phyloP scores from a whole-genome alignment of 1,140 invertebrate genomes.

The Pristionchus pacificus region DNA sequence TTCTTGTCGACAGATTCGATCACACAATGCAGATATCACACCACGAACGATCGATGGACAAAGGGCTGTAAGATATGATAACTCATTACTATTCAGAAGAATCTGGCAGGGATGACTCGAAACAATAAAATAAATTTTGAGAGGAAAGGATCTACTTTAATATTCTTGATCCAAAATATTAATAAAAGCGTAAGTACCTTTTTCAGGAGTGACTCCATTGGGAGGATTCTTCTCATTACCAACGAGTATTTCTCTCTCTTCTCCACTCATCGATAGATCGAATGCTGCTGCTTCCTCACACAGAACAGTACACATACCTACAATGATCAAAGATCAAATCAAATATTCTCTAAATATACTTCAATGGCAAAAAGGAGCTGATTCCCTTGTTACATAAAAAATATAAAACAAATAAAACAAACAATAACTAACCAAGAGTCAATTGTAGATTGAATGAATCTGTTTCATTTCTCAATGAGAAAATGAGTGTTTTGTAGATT shows the following conservation, averaged over 20 bases:
- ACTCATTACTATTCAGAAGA: background rate
- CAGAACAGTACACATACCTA: slow-evolving; percentile 41
- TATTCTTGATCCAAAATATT: background rate
- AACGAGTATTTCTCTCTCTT: slow-evolving; percentile 1
- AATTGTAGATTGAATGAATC: slow-evolving; percentile 84
- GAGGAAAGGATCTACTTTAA: background rate
- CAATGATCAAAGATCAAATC: slow-evolving; percentile 8
- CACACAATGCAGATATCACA: slow-evolving; percentile 50
- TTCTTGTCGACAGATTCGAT: slow-evolving; percentile 48
- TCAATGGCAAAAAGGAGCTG: too few species aligned
- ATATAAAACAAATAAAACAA: slow-evolving; percentile 12
- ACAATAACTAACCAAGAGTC: slow-evolving; percentile 68
- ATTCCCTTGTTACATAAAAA: too few species aligned
- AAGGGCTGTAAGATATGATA: slow-evolving; percentile 3
- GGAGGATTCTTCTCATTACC: background rate
- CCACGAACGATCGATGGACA: slow-evolving; percentile 28
- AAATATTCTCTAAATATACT: background rate
- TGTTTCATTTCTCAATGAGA: slow-evolving; percentile 77
- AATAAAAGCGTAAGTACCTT: slow-evolving; percentile 4
- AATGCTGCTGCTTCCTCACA: slow-evolving; percentile 40
- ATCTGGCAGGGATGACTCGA: too few species aligned
- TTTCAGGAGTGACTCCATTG: slow-evolving; percentile 19
- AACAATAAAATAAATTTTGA: background rate
- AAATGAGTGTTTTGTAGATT: slow-evolving; percentile 78
- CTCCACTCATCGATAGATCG: slow-evolving; percentile 39